A percentile compares a stretch with the other conserved stretches of the same genome.
These are phyloP conservation scores for Neolamprologus kungweensis DNA, from an alignment of 2,113 vertebrate genomes.

Conservation along the genomic window DNA sequence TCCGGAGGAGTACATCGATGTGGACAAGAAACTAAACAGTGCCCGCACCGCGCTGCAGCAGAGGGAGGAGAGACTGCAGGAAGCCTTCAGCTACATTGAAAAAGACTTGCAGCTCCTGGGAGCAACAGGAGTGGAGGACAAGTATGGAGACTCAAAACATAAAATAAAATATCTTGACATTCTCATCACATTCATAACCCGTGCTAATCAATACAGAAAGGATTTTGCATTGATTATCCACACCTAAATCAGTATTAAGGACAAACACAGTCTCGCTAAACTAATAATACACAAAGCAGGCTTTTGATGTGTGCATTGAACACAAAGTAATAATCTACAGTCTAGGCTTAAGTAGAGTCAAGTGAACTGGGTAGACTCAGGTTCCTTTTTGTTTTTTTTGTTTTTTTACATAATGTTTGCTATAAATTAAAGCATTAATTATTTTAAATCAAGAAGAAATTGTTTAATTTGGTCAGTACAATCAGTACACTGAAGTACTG, in stretches of 20 bases:
- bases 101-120: constrained; percentile 89
- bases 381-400: rapidly evolving
- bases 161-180: background rate
- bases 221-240: background rate
- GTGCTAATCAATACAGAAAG: background rate
- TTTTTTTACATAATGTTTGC: background rate
- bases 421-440: background rate
- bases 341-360: background rate
- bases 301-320: background rate
- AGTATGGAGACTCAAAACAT: constrained; percentile 65
- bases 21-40: constrained; percentile 77
- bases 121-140: constrained; percentile 96
- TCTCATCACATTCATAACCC: background rate
- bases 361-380: background rate
- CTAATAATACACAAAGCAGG: background rate
- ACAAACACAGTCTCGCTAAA: background rate
- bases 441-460: background rate
- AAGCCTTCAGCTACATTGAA: constrained; percentile 86
- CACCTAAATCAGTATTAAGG: background rate
- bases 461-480: background rate
- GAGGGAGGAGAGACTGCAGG: constrained; percentile 81
- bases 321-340: background rate
- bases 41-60: constrained; percentile 92
- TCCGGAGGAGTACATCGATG: constrained; percentile 79
- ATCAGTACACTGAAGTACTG: background rate